Evolutionary conservation across 2,888 invertebrate species (phyloP).

Genomic region (Tinea semifulvella): DNA sequence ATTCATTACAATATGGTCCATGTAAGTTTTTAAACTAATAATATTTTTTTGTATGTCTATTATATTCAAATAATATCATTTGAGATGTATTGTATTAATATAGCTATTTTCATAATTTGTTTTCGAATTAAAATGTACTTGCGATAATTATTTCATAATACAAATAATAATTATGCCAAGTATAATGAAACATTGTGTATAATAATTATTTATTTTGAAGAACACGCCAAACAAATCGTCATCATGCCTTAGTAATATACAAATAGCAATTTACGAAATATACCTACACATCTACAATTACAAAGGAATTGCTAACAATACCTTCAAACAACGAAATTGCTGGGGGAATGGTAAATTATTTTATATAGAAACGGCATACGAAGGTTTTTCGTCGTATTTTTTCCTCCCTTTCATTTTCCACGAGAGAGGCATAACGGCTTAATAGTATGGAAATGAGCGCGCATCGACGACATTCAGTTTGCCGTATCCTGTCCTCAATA

Average conservation of each 20-base stretch:
- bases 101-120: too few relatives aligned
- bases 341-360: conserved; percentile 5
- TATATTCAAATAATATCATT: too few relatives aligned
- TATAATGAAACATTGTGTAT: too few relatives aligned
- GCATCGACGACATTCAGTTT: conserved; percentile 17
- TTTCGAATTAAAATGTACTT: too few relatives aligned
- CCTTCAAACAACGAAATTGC: conserved; percentile 13
- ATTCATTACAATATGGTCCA: too few relatives aligned
- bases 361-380: conserved; percentile 8
- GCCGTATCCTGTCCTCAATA: conserved; percentile 9
- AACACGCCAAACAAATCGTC: not conserved
- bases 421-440: conserved; percentile 19
- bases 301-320: conserved; percentile 11
- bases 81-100: too few relatives aligned
- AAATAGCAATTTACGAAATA: conserved; percentile 11
- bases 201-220: conserved; percentile 6
- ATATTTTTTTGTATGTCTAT: too few relatives aligned
- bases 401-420: conserved; percentile 16
- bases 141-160: too few relatives aligned
- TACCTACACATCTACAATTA: conserved; percentile 9
- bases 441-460: conserved; percentile 23
- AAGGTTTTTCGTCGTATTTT: conserved; percentile 12
- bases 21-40: too few relatives aligned
- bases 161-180: too few relatives aligned
- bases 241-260: conserved; percentile 2